Evolutionary conservation across 2,113 vertebrate species (phyloP).

Genomic region (Triplophysa rosa): DNA sequence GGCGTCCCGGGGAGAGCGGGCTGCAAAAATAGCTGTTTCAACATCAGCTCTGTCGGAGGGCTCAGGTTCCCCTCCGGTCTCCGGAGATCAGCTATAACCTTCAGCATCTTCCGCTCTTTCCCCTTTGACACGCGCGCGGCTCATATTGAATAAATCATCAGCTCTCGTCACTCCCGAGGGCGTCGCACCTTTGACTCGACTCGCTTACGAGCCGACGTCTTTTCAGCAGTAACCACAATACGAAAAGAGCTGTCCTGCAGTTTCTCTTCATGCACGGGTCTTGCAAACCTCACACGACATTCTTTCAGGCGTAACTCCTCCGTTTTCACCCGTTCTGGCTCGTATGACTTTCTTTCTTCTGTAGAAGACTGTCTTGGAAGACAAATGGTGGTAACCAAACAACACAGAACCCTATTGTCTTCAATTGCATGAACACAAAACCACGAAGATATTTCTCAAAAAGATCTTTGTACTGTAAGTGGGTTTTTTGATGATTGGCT

Average conservation of each 20-base stretch:
- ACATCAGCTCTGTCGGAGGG: constrained; percentile 32
- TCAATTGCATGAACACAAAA: no score
- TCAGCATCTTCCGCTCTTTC: constrained; percentile 14
- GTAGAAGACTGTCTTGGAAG: no score
- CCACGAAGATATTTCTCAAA: no score
- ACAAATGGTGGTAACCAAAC: no score
- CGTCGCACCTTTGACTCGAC: constrained; percentile 10
- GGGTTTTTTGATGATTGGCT: no score
- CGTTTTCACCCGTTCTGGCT: no score
- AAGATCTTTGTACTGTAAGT: no score
- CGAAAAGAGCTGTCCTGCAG: background rate
- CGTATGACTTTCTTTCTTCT: no score
- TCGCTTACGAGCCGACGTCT: background rate
- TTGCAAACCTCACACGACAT: background rate
- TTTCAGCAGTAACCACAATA: background rate
- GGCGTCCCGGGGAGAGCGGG: constrained; percentile 35
- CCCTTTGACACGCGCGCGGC: background rate
- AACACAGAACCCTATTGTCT: no score
- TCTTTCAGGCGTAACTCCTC: background rate
- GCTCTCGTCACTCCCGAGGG: constrained; percentile 1
- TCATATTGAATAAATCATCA: constrained; percentile 31
- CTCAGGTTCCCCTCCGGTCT: constrained; percentile 39
- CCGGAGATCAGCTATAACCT: constrained; percentile 32
- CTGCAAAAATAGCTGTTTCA: constrained; percentile 47
- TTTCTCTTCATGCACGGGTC: background rate